Base-by-base conservation (phyloP, 2,888 invertebrate species). In the Metellina segmentata region DNA sequence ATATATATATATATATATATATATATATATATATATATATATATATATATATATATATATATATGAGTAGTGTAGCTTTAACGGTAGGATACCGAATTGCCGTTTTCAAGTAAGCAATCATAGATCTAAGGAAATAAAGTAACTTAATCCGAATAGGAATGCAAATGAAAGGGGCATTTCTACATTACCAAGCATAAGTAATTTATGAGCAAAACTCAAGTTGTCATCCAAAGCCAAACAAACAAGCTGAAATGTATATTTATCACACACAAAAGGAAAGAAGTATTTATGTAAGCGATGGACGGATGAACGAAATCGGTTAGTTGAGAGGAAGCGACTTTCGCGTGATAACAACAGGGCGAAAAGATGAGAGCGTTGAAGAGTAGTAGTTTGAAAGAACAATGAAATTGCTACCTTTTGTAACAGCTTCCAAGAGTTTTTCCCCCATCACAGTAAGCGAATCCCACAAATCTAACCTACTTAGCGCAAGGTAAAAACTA, bases 351-450 rank as follows among this genome's bases (percentile, higher is more conserved):
- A 51, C 6, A 2, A 7, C 9, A 51, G n/a, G 52, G 51, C 49
- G 19, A n/a, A 19, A 52, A 20, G 8, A 19, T 49, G 77, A 16
- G 16, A 49, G n/a, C n/a, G 7, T 51, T n/a, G 2, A 9, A 51
- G 34, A 77, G 49, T 77, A 77, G n/a, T n/a, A 52, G 77, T 77
- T 77, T 77, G 77, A n/a, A 13, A 8, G n/a, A 77, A 77, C 77
- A 77, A 77, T 77, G 9, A 77, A 77, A 77, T 49, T 77, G 51
- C n/a, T 51, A 9, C 51, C 52, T 77, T 77, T 51, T 8, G 9
- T 77, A 77, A 77, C 49, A n/a, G 77, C 77, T 16, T n/a, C 52
- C 77, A 77, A 77, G 77, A 19, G 16, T 19, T 77, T 77, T 19
- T 77, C 51, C 5, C 8, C 51, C 19, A n/a, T n/a, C 19, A n/a